phyloP scores from a whole-genome alignment of 1,140 invertebrate species.

The Halyomorpha halys region DNA sequence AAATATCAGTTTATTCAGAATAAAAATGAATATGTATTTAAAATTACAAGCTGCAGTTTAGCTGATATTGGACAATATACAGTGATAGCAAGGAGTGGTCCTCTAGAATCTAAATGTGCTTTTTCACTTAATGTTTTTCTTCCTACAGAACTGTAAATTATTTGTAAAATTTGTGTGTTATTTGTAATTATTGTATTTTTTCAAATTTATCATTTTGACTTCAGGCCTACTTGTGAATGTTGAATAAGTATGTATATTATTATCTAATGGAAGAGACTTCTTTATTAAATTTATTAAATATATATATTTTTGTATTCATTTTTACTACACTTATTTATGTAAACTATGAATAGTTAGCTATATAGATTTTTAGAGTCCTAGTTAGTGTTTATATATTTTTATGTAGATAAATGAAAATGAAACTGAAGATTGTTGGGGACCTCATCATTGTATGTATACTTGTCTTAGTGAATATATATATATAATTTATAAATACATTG shows the following conservation, averaged over 20 bases:
- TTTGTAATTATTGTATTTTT: conserved; percentile 16
- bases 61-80: conserved; percentile 84
- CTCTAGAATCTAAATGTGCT: conserved; percentile 66
- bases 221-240: conserved; percentile 25
- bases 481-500: background rate
- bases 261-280: conserved; percentile 4
- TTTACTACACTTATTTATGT: conserved; percentile 1
- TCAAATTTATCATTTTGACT: conserved; percentile 5
- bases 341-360: background rate
- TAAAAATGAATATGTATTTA: conserved; percentile 60
- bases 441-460: background rate
- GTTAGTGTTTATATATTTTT: background rate
- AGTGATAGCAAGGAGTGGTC: conserved; percentile 73
- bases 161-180: conserved; percentile 4
- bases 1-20: conserved; percentile 74
- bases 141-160: conserved; percentile 10
- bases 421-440: background rate
- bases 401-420: background rate
- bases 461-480: background rate
- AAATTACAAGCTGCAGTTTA: conserved; percentile 59
- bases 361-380: conserved; percentile 8
- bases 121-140: conserved; percentile 71
- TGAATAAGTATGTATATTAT: conserved; percentile 19
- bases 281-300: background rate
- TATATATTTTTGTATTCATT: conserved; percentile 17